These are phyloP conservation scores for pig (Sus scrofa) DNA, from an alignment of 2,113 vertebrate genomes.

Conservation along the genomic window T2T-Sscrofa CM000826.6:81162001-81162500, in stretches of 20 bases:
- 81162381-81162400: conserved; percentile 10
- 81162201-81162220: not conserved
- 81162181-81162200: not conserved
- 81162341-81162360: not conserved
- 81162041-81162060: not conserved
- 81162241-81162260: not conserved
- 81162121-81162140: conserved; percentile 37
- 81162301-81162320: not conserved
- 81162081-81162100: conserved; percentile 14
- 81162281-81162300: not conserved
- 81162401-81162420: conserved; percentile 44
- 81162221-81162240: not conserved
- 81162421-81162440: conserved; percentile 59
- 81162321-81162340: not conserved
- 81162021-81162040: not conserved
- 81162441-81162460: conserved; percentile 42
- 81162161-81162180: not conserved
- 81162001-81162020: too few species aligned
- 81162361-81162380: conserved; percentile 50
- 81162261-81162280: not conserved
- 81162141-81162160: conserved; percentile 54
- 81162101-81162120: conserved; percentile 1
- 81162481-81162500: conserved; percentile 26
- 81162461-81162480: conserved; percentile 41
- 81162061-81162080: conserved; percentile 34